These are phyloP conservation scores for Corythornis vintsioides DNA, from an alignment of 2,113 vertebrate genomes.

Conservation along the genomic window DNA sequence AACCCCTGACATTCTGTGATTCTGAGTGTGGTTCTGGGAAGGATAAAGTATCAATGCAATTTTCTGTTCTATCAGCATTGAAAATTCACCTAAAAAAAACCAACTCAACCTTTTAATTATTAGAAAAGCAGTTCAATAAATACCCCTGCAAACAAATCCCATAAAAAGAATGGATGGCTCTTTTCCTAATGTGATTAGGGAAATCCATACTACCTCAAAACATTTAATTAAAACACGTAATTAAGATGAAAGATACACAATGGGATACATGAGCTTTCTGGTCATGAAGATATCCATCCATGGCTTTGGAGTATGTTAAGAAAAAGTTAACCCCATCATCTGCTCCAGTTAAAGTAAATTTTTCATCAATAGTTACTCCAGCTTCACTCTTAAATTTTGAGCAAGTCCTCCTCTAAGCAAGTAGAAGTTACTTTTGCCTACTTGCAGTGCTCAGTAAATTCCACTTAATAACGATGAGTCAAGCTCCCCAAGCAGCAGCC, in stretches of 20 bases:
- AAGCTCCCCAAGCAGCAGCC: neutral
- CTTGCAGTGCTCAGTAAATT: neutral
- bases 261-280: neutral
- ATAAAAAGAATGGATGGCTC: neutral
- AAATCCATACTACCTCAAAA: neutral
- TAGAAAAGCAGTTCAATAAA: neutral
- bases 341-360: neutral
- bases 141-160: neutral
- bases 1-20: no score
- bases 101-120: neutral
- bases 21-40: neutral
- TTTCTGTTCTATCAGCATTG: neutral
- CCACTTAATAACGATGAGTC: neutral
- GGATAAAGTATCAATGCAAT: neutral
- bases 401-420: neutral
- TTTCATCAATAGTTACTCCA: neutral
- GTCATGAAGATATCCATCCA: neutral
- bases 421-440: neutral
- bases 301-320: no score
- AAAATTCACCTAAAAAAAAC: neutral
- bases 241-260: neutral
- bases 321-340: neutral
- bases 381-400: neutral
- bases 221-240: neutral
- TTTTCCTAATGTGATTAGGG: neutral